Evolutionary conservation across 2,113 vertebrate genomes (phyloP).

Genomic region (Epinephelus fuscoguttatus): DNA sequence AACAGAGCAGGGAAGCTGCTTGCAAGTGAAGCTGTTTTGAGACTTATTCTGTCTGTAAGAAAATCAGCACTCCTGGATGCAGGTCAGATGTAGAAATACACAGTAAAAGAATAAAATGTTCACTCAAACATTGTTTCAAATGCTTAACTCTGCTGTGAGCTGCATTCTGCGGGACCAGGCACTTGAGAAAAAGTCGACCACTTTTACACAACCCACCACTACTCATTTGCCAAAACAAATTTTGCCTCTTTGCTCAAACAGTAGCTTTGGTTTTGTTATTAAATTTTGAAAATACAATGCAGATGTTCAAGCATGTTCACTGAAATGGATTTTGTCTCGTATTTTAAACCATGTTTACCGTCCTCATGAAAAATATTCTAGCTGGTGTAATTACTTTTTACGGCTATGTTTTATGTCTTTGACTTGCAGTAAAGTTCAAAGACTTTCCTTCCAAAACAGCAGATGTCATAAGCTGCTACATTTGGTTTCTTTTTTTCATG

Average conservation of each 20-base stretch:
- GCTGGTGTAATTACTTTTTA: slow-evolving; percentile 30
- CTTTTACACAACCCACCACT: slow-evolving; percentile 2
- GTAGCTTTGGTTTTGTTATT: slow-evolving; percentile 59
- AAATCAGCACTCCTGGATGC: background rate
- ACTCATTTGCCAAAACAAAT: slow-evolving; percentile 54
- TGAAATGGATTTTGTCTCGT: slow-evolving; percentile 19
- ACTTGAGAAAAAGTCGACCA: background rate
- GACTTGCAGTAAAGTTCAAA: slow-evolving; percentile 28
- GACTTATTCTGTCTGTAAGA: background rate
- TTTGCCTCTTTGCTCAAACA: slow-evolving; percentile 45
- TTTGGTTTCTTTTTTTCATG: slow-evolving; percentile 29
- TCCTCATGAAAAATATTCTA: slow-evolving; percentile 29
- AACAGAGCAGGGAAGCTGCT: background rate
- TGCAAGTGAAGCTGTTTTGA: background rate
- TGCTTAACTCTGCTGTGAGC: background rate
- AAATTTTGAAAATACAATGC: slow-evolving; percentile 47
- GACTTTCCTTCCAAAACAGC: slow-evolving; percentile 11
- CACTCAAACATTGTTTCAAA: background rate
- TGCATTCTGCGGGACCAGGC: background rate
- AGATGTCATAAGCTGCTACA: slow-evolving; percentile 30
- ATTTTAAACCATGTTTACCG: slow-evolving; percentile 37
- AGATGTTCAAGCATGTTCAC: slow-evolving; percentile 46
- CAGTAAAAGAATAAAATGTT: background rate
- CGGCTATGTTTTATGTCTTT: slow-evolving; percentile 22
- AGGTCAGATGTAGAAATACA: slow-evolving; percentile 3